phyloP scores from a whole-genome alignment of 2,113 vertebrate genomes.

The Myocastor coypus region DNA sequence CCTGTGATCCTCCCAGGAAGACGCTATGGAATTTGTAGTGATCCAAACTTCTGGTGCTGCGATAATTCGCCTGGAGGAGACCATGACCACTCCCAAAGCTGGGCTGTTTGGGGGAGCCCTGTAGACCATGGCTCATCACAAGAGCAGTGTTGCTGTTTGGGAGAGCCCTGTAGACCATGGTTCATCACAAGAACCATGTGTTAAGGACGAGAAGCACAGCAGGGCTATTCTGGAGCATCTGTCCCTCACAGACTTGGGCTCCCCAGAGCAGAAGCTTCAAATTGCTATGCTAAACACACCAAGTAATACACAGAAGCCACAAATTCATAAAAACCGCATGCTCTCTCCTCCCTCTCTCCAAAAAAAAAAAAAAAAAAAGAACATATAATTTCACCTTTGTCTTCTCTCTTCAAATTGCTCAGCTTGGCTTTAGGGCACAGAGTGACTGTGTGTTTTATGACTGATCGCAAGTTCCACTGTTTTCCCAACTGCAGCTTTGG shows the following conservation, averaged over 20 bases:
- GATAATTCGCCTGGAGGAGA: not conserved
- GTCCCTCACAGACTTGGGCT: not conserved
- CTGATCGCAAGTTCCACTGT: constrained; percentile 61
- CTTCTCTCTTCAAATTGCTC: constrained; percentile 72
- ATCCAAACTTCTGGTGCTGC: not conserved
- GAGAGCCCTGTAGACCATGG: not conserved
- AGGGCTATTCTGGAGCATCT: not conserved
- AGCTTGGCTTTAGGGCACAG: constrained; percentile 70
- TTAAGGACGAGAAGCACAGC: not conserved
- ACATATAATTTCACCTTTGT: constrained; percentile 70
- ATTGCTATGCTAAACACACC: constrained; percentile 45
- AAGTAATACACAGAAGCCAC: constrained; percentile 54
- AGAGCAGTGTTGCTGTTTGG: not conserved
- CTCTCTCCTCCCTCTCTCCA: constrained; percentile 18
- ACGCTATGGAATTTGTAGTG: not conserved
- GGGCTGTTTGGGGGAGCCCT: not conserved
- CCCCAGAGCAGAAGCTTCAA: not conserved
- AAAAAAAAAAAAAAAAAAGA: constrained; percentile 68
- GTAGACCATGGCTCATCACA: not conserved
- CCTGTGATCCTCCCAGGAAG: not conserved
- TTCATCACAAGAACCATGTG: not conserved
- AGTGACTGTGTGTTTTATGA: constrained; percentile 72
- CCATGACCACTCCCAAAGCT: not conserved
- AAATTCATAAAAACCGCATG: constrained; percentile 48
- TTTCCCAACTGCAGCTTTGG: constrained; percentile 74